A percentile compares a stretch with the other conserved stretches of the same genome.
Conservation (phyloP, 2,888 invertebrate genomes). For the Pediacus dermestoides region DNA sequence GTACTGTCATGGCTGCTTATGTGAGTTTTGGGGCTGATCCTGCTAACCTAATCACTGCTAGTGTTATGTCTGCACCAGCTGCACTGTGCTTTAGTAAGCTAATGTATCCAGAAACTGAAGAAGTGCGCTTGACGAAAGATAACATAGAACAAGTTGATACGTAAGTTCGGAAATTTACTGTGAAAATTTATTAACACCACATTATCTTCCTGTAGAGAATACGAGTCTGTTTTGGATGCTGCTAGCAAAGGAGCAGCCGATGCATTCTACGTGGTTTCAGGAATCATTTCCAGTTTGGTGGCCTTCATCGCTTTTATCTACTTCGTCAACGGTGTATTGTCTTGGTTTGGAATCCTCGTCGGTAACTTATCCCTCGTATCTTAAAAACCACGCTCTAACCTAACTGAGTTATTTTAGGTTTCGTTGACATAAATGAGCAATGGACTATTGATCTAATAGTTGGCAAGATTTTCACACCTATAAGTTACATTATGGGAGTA, state of each 20-base stretch:
- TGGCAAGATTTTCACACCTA: constrained; percentile 85
- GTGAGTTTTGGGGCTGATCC: constrained; percentile 86
- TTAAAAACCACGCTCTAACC: too few relatives aligned
- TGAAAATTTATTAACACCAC: not conserved
- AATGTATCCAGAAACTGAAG: constrained; percentile 86
- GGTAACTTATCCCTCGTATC: constrained; percentile 51
- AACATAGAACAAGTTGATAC: constrained; percentile 65
- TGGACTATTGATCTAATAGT: constrained; percentile 70
- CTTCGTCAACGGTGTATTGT: constrained; percentile 76
- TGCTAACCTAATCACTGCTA: constrained; percentile 85
- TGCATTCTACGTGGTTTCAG: constrained; percentile 76
- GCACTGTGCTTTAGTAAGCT: constrained; percentile 87
- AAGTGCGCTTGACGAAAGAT: constrained; percentile 70
- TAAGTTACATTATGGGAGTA: constrained; percentile 85
- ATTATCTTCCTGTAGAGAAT: constrained; percentile 56
- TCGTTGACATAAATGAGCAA: constrained; percentile 46
- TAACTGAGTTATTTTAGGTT: constrained; percentile 38
- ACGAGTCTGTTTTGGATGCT: constrained; percentile 83
- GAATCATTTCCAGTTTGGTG: constrained; percentile 87
- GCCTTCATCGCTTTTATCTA: constrained; percentile 87
- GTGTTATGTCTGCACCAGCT: constrained; percentile 95
- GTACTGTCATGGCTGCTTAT: constrained; percentile 88
- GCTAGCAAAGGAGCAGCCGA: constrained; percentile 84
- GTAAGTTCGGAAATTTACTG: constrained; percentile 15
- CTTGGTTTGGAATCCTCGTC: constrained; percentile 77